Evolutionary conservation across 2,888 invertebrate species (phyloP).

Genomic region (Morpho helenor): DNA sequence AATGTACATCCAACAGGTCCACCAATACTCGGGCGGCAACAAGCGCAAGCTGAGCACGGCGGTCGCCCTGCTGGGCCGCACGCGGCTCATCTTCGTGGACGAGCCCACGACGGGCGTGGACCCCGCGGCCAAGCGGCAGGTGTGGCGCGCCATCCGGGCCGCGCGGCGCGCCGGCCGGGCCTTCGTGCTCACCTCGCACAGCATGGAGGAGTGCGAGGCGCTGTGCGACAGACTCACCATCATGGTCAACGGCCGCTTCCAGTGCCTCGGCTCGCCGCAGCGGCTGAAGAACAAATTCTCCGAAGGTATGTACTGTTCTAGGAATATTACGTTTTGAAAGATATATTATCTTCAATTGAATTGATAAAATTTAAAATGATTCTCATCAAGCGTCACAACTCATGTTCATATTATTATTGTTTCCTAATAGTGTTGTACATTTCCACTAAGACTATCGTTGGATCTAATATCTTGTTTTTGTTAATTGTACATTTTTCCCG

Average conservation of each 20-base stretch:
- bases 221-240: slow-evolving; percentile 89
- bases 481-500: too few species aligned
- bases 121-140: slow-evolving; percentile 85
- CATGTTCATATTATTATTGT: too few species aligned
- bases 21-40: slow-evolving; percentile 85
- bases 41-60: slow-evolving; percentile 87
- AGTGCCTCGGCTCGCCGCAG: slow-evolving; percentile 86
- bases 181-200: slow-evolving; percentile 90
- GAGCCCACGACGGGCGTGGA: slow-evolving; percentile 86
- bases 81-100: slow-evolving; percentile 84
- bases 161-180: slow-evolving; percentile 84
- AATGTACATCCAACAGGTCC: slow-evolving; percentile 47
- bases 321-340: too few species aligned
- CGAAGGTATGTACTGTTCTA: slow-evolving; percentile 55
- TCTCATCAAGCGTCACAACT: too few species aligned
- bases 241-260: slow-evolving; percentile 89
- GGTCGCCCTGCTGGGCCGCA: slow-evolving; percentile 83
- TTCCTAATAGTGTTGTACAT: too few species aligned
- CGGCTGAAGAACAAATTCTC: slow-evolving; percentile 88
- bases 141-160: slow-evolving; percentile 84
- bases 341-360: too few species aligned
- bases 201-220: slow-evolving; percentile 93
- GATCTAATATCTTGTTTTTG: too few species aligned
- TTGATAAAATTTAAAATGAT: too few species aligned
- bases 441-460: too few species aligned